Conservation (phyloP, 1,140 invertebrate genomes). For the Lepidurus packardi region DNA sequence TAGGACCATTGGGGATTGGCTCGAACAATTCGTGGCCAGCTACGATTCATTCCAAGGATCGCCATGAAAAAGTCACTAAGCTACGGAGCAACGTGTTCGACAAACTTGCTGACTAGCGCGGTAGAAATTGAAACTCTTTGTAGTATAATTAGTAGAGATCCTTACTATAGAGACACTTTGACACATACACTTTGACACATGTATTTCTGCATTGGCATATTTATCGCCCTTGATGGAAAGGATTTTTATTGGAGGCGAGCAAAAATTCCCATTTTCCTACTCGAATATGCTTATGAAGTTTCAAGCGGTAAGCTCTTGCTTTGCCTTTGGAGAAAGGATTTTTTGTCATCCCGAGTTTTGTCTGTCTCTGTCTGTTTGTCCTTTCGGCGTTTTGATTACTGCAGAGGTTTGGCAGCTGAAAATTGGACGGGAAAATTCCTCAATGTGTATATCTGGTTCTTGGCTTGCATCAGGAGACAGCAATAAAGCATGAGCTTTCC, state of each 20-base stretch:
- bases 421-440: not conserved
- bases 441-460: not conserved
- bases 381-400: not conserved
- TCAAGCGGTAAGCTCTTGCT: no score
- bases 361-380: not conserved
- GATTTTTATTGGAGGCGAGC: no score
- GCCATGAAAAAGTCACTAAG: slow-evolving; percentile 4
- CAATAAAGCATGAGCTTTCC: slow-evolving; percentile 15
- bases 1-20: slow-evolving; percentile 3
- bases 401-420: not conserved
- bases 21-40: slow-evolving; percentile 13
- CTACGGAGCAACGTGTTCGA: not conserved
- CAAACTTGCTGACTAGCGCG: not conserved
- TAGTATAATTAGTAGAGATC: not conserved
- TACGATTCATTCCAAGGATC: slow-evolving; percentile 4
- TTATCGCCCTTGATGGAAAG: no score
- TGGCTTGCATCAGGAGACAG: not conserved
- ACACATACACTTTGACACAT: not conserved
- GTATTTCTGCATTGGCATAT: no score
- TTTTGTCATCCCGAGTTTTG: no score
- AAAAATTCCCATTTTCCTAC: no score
- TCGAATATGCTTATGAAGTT: no score
- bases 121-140: not conserved
- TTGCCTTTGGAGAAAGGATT: no score
- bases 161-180: not conserved